Evolutionary conservation across 2,113 vertebrate species (phyloP).

Genomic region (Phalacrocorax pelagicus): DNA sequence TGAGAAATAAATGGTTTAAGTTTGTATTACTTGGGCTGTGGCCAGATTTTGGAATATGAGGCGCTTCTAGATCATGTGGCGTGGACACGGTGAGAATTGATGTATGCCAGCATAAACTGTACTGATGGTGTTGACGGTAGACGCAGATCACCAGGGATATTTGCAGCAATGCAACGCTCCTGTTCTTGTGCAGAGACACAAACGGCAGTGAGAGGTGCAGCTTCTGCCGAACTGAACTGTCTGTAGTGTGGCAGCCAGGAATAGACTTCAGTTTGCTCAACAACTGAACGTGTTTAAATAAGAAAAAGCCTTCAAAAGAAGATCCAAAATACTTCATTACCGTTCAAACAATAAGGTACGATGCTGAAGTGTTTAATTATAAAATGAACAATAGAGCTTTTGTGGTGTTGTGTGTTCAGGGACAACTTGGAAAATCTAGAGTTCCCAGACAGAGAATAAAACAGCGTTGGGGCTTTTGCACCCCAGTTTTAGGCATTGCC

Average conservation of each 20-base stretch:
- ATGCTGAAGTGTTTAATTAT: background rate
- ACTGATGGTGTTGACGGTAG: background rate
- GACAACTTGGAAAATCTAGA: background rate
- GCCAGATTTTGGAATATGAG: background rate
- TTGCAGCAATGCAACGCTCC: slow-evolving; percentile 3
- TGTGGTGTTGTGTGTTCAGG: background rate
- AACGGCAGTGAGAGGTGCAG: background rate
- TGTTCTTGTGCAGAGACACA: slow-evolving; percentile 3
- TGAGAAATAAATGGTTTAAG: background rate
- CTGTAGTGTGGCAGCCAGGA: slow-evolving; percentile 38
- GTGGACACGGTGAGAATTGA: background rate
- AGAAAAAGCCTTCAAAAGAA: slow-evolving; percentile 4
- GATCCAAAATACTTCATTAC: slow-evolving; percentile 35
- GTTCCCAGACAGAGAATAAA: slow-evolving; percentile 26
- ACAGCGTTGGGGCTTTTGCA: background rate
- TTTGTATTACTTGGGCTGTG: background rate
- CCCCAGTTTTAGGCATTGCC: background rate
- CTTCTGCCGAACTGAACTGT: slow-evolving; percentile 43
- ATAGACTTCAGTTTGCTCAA: slow-evolving; percentile 35
- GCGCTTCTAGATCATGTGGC: background rate
- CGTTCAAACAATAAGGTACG: slow-evolving; percentile 16
- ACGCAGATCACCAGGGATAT: background rate
- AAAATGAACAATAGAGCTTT: slow-evolving; percentile 5
- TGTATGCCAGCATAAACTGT: background rate
- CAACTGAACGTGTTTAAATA: background rate